A percentile compares a stretch with the other conserved stretches of the same genome.
phyloP scores from a whole-genome alignment of 2,113 vertebrate genomes.

The Arothron firmamentum region DNA sequence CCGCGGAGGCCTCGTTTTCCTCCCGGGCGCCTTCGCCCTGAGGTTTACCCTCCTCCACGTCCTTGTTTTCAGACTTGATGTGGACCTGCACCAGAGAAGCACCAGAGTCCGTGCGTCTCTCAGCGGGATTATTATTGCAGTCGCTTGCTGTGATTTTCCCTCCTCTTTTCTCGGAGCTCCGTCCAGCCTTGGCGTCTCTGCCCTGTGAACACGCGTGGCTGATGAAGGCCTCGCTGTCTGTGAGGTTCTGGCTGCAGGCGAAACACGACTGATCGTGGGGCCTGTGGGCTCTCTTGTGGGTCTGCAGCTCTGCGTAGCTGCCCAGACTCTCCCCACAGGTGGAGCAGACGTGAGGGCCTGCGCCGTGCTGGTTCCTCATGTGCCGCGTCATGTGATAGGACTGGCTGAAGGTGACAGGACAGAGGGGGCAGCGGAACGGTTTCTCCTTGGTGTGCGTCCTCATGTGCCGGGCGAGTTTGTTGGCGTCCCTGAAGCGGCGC shows the following conservation, averaged over 20 bases:
- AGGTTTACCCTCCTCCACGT: background rate
- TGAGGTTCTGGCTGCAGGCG: slow-evolving; percentile 16
- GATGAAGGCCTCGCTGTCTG: background rate
- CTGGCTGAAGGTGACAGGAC: slow-evolving; percentile 47
- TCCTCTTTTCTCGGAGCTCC: background rate
- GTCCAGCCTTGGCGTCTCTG: background rate
- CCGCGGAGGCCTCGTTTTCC: background rate
- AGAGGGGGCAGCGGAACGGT: slow-evolving; percentile 52
- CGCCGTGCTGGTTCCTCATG: slow-evolving; percentile 50
- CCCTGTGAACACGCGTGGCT: slow-evolving; percentile 26
- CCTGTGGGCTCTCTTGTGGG: slow-evolving; percentile 48
- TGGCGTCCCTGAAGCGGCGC: slow-evolving; percentile 32
- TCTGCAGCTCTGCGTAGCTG: slow-evolving; percentile 26
- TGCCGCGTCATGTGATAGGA: slow-evolving; percentile 64
- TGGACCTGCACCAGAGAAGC: background rate
- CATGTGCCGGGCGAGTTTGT: slow-evolving; percentile 62
- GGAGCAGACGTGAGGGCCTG: slow-evolving; percentile 41
- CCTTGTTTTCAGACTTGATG: background rate
- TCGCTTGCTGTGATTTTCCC: background rate
- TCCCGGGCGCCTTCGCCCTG: background rate
- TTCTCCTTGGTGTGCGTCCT: slow-evolving; percentile 64
- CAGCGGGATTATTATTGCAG: background rate
- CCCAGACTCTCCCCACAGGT: slow-evolving; percentile 36
- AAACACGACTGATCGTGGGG: slow-evolving; percentile 13
- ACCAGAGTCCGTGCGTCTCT: background rate